Evolutionary conservation across 2,888 invertebrate species (phyloP).

Genomic region (Drosophila villosipedis): DNA sequence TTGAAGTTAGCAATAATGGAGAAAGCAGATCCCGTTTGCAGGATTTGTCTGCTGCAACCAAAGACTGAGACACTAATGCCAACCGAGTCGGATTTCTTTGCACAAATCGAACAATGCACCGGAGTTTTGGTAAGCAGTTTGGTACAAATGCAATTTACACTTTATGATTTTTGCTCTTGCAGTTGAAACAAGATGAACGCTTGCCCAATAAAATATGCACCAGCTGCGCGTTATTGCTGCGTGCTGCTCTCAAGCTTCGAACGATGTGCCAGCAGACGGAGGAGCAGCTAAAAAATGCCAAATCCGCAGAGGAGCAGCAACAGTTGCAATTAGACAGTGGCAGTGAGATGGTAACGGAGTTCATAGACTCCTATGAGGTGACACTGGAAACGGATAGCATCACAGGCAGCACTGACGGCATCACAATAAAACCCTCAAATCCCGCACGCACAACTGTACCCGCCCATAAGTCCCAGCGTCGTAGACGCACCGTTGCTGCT

Average conservation of each 20-base stretch:
- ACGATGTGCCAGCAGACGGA: constrained; percentile 60
- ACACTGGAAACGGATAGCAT: constrained; percentile 35
- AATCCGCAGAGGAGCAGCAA: constrained; percentile 7
- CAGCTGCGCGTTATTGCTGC: constrained; percentile 63
- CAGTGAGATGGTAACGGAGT: constrained; percentile 33
- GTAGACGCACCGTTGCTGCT: constrained; percentile 2
- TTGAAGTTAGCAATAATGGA: constrained; percentile 24
- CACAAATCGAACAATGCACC: constrained; percentile 70
- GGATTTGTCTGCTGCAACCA: constrained; percentile 71
- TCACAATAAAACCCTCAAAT: constrained; percentile 18
- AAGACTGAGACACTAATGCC: constrained; percentile 55
- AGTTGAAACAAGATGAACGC: constrained; percentile 55
- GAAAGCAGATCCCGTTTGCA: constrained; percentile 55
- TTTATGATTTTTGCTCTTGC: not conserved
- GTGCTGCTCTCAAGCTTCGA: constrained; percentile 63
- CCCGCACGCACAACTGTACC: not conserved
- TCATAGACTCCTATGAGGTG: constrained; percentile 51
- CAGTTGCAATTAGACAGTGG: constrained; percentile 24
- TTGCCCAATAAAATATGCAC: constrained; percentile 71
- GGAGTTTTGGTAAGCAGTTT: constrained; percentile 65
- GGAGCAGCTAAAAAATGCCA: constrained; percentile 29
- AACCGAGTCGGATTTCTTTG: constrained; percentile 42
- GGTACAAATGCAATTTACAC: not conserved
- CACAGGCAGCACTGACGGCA: constrained; percentile 22
- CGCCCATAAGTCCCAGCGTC: not conserved